Evolutionary conservation across 2,797 vertebrate species (phyloP).

Genomic region (Myotis vivesi): DNA sequence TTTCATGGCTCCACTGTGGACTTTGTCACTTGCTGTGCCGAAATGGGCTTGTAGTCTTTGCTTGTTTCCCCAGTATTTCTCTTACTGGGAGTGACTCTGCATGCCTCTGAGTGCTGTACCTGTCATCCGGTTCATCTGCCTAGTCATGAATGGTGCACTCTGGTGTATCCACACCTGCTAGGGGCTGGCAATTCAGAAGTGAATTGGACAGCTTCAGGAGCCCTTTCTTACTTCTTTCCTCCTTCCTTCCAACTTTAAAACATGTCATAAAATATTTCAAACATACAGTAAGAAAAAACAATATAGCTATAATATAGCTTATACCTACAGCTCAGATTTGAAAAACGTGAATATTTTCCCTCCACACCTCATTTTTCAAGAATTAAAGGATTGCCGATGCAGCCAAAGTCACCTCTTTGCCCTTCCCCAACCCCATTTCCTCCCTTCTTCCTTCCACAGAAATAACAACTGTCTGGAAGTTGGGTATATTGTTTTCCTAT

Average conservation of each 20-base stretch:
- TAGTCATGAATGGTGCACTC: rapidly evolving
- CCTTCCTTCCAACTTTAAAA: background rate
- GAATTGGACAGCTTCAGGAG: too few species aligned
- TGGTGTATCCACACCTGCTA: background rate
- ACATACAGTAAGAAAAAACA: background rate
- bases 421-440: background rate
- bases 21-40: rapidly evolving
- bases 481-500: background rate
- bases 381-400: background rate
- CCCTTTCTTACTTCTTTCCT: background rate
- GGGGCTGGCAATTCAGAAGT: background rate
- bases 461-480: background rate
- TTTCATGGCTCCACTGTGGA: background rate
- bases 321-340: background rate
- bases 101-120: background rate
- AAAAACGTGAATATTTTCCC: background rate
- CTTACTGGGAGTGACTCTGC: background rate
- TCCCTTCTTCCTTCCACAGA: background rate
- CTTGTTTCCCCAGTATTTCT: background rate
- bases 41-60: background rate
- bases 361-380: conserved; percentile 7
- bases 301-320: background rate
- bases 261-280: background rate
- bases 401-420: background rate
- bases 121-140: rapidly evolving